A percentile compares a stretch with the other conserved stretches of the same genome.
These are phyloP conservation scores for Hypothenemus hampei DNA, from an alignment of 1,140 invertebrate genomes.

Conservation along the genomic window DNA sequence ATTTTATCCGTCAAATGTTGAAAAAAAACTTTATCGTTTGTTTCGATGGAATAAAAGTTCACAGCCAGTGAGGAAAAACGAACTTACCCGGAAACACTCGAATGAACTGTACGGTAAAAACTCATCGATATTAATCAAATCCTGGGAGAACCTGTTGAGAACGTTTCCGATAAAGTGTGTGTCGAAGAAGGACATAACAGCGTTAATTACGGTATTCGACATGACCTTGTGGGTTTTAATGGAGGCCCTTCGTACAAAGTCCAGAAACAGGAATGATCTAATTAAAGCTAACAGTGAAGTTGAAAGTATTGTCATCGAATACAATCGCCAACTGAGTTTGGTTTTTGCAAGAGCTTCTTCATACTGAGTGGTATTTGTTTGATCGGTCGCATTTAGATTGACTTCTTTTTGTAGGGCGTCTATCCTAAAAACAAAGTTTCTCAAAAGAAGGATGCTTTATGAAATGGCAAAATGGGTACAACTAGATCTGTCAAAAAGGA, in stretches of 20 bases:
- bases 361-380: constrained; percentile 15
- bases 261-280: constrained; percentile 18
- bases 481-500: too few species aligned
- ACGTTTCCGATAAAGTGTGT: constrained; percentile 39
- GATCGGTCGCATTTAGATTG: constrained; percentile 8
- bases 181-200: constrained; percentile 38
- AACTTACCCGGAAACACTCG: constrained; percentile 31
- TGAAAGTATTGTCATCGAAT: constrained; percentile 19
- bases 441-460: background rate
- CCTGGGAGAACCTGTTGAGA: constrained; percentile 37
- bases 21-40: too few species aligned
- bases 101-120: constrained; percentile 30
- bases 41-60: too few species aligned
- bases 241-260: constrained; percentile 28
- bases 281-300: constrained; percentile 11
- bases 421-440: constrained; percentile 24
- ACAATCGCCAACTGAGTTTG: constrained; percentile 13
- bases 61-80: too few species aligned
- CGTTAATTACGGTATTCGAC: constrained; percentile 30
- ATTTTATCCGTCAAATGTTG: too few species aligned
- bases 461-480: too few species aligned
- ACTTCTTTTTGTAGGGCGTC: constrained; percentile 24
- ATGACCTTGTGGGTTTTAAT: constrained; percentile 35
- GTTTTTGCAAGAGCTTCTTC: constrained; percentile 12
- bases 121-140: constrained; percentile 36